Base-by-base conservation (phyloP, 2,797 vertebrate genomes). In the Enteromius anoplus region DNA sequence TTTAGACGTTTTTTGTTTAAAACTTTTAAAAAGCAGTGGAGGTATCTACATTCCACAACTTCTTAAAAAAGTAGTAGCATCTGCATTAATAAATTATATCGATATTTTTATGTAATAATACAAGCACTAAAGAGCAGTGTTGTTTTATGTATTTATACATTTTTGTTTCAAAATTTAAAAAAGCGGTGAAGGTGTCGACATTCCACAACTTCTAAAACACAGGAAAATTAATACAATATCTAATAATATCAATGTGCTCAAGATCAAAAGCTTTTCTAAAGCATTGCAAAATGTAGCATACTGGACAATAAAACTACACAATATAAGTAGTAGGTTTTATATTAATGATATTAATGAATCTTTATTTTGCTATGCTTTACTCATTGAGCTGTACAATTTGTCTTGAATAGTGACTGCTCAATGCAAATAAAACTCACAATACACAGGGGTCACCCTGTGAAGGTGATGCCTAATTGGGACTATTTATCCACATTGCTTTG, bases 391-490 rank as follows among this genome's bases (percentile, higher is more conserved):
- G 37, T 15, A 45, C 34, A 62, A 17, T 78, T 29, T 77, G 53
- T 55, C 29, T 65, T 40, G 60, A 53, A 84, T 32, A 69, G 34
- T 72, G 80, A 88, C 82, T 23, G 60, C 87, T 89, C 65, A 84
- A 84, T 82, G 82, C 87, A 91, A 91, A 91, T 90, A 80, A 87
- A 89, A 84, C 71, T 86, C 55, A 51, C 75, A 78, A 86, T 84
- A 82, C 90, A 90, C 88, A 85, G 89, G 4, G 92, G 90, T 90
- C 88, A 89, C 87, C 88, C 78, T 84, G 82, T 91, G 93, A 94
- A 94, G 93, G 93, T 94, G 92, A 93, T 86, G 3, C 85, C 88
- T 94, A 94, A 94, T 93, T 94, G 91, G 89, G 89, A 89, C 90
- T 87, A 94, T 94, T 94, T 93, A 94, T 94, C 93, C 93, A 89